These are phyloP conservation scores for Muscidifurax raptorellus DNA, from an alignment of 1,140 invertebrate genomes.

Conservation along the genomic window DNA sequence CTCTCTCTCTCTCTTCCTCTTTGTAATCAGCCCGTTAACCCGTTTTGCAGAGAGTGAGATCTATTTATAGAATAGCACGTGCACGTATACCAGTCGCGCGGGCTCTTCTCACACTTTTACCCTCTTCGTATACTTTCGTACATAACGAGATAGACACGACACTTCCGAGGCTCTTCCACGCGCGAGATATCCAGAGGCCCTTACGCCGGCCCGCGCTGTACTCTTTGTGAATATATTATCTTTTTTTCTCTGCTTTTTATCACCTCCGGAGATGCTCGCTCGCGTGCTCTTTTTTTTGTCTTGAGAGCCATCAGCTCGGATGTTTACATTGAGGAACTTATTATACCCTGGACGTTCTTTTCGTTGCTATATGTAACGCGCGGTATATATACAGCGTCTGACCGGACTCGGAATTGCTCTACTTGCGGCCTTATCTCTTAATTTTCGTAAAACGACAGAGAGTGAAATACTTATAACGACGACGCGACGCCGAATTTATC, in stretches of 20 bases:
- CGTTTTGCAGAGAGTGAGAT: slow-evolving; percentile 45
- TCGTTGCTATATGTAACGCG: too few relatives aligned
- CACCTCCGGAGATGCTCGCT: slow-evolving; percentile 7
- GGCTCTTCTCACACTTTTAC: slow-evolving; percentile 38
- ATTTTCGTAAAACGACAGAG: neutral
- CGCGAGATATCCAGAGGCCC: neutral
- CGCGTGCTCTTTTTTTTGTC: neutral
- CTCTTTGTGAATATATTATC: slow-evolving; percentile 48
- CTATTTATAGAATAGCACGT: slow-evolving; percentile 47
- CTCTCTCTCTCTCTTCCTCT: neutral
- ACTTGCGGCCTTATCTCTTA: neutral
- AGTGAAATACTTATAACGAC: neutral
- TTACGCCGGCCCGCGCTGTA: neutral
- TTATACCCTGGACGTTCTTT: too few relatives aligned
- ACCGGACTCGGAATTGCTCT: neutral
- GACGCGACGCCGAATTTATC: slow-evolving; percentile 17
- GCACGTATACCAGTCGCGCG: slow-evolving; percentile 13
- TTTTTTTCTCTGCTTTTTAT: slow-evolving; percentile 16
- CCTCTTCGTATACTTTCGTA: slow-evolving; percentile 28
- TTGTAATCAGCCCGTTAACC: slow-evolving; percentile 49
- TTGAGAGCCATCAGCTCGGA: neutral
- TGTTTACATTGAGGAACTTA: neutral
- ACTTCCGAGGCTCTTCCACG: slow-evolving; percentile 38
- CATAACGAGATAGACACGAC: slow-evolving; percentile 53
- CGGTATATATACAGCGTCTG: neutral